Conservation (phyloP, 2,888 invertebrate species). For the Belgica antarctica region DNA sequence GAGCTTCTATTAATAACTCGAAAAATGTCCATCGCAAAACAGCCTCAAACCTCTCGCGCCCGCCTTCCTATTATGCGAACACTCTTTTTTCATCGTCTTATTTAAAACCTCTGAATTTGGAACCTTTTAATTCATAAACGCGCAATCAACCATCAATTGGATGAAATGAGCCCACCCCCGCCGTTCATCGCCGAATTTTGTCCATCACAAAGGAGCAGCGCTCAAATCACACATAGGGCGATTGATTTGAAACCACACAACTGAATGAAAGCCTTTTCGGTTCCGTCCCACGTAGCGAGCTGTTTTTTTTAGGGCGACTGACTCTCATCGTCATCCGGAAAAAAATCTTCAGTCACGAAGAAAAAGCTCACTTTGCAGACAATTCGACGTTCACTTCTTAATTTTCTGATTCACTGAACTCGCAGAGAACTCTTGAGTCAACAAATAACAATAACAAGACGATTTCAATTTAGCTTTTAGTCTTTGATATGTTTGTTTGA, state of each 20-base stretch:
- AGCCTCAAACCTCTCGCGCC: neutral
- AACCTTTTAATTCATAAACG: neutral
- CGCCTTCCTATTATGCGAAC: neutral
- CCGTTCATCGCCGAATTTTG: neutral
- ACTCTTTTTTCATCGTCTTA: neutral
- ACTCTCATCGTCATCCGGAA: conserved; percentile 1
- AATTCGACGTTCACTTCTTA: no score
- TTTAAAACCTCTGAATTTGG: conserved; percentile 4
- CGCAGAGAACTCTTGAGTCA: neutral
- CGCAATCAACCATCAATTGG: neutral
- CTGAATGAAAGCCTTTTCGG: neutral
- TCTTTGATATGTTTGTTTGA: conserved; percentile 1
- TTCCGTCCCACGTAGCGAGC: neutral
- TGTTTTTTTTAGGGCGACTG: neutral
- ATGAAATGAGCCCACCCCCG: neutral
- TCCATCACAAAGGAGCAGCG: neutral
- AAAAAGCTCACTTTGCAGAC: neutral
- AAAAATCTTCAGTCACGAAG: neutral
- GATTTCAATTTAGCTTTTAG: neutral
- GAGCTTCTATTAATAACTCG: no score
- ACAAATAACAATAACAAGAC: neutral
- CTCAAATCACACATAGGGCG: neutral
- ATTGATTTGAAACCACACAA: neutral
- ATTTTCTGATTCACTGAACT: no score
- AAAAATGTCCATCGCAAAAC: no score